These are phyloP conservation scores for Thalassoma bifasciatum DNA, from an alignment of 2,113 vertebrate genomes.

Conservation along the genomic window DNA sequence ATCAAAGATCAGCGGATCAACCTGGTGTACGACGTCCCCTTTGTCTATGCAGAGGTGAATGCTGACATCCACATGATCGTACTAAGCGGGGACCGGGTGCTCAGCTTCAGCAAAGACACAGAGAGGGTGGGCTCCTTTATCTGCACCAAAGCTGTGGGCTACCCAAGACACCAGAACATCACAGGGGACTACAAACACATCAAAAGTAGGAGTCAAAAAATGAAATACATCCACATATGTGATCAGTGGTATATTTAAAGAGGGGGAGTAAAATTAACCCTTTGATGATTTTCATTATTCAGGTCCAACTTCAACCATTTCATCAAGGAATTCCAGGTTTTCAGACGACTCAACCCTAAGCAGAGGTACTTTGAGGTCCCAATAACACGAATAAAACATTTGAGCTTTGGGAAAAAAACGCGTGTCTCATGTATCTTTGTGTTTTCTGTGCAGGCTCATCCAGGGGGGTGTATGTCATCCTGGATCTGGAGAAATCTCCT, in stretches of 20 bases:
- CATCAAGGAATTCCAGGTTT: constrained; percentile 45
- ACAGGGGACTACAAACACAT: constrained; percentile 78
- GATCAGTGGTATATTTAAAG: not conserved
- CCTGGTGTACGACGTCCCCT: constrained; percentile 84
- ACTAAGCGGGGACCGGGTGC: constrained; percentile 33
- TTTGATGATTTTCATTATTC: constrained; percentile 1
- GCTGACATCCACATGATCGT: constrained; percentile 77
- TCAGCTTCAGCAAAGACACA: constrained; percentile 52
- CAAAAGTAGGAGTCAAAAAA: constrained; percentile 53
- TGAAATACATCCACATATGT: not conserved
- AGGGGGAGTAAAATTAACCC: not conserved
- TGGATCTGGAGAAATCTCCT: constrained; percentile 69
- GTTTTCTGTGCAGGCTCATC: constrained; percentile 8
- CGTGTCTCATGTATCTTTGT: constrained; percentile 5
- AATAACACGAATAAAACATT: not conserved
- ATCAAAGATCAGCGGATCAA: constrained; percentile 79
- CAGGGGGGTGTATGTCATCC: constrained; percentile 49
- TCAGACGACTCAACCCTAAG: constrained; percentile 49
- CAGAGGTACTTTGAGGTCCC: constrained; percentile 41
- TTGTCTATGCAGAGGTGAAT: constrained; percentile 89
- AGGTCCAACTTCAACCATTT: constrained; percentile 57
- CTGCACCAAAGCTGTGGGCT: constrained; percentile 78
- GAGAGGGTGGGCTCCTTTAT: constrained; percentile 77
- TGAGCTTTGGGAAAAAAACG: not conserved
- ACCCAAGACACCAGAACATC: constrained; percentile 64